Percentiles rank a stretch among this genome's conserved stretches.
Conservation (phyloP, 2,113 vertebrate genomes). For the Leptocoma aspasia region DNA sequence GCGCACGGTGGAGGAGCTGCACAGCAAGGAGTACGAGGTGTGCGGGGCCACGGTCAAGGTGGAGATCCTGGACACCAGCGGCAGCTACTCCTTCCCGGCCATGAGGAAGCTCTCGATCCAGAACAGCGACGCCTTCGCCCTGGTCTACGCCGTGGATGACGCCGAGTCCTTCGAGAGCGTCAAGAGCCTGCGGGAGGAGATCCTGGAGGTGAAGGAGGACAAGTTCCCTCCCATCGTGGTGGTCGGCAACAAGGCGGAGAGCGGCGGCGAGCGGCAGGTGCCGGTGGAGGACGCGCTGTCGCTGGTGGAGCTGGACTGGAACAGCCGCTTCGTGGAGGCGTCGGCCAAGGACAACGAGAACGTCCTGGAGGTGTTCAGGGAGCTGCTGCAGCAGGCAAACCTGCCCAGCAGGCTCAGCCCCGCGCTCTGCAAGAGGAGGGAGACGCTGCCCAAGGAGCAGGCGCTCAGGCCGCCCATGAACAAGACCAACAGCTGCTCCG, state of each 20-base stretch:
- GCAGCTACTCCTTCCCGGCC: slow-evolving; percentile 91
- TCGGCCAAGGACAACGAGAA: slow-evolving; percentile 89
- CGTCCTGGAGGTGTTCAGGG: slow-evolving; percentile 86
- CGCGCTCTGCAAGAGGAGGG: slow-evolving; percentile 79
- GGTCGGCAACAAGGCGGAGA: slow-evolving; percentile 87
- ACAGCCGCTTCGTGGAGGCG: slow-evolving; percentile 85
- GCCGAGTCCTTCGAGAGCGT: slow-evolving; percentile 84
- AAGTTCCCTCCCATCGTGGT: slow-evolving; percentile 86
- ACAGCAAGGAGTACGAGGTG: slow-evolving; percentile 87
- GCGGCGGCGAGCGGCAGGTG: slow-evolving; percentile 70
- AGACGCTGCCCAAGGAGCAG: slow-evolving; percentile 84
- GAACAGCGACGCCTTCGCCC: slow-evolving; percentile 86
- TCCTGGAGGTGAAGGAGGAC: slow-evolving; percentile 88
- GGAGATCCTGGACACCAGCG: slow-evolving; percentile 90
- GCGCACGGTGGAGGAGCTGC: slow-evolving; percentile 90
- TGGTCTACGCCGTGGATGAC: slow-evolving; percentile 87
- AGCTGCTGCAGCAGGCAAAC: slow-evolving; percentile 84
- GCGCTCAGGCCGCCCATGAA: slow-evolving; percentile 85
- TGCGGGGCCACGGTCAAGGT: slow-evolving; percentile 80
- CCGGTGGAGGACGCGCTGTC: slow-evolving; percentile 75
- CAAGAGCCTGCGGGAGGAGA: slow-evolving; percentile 85
- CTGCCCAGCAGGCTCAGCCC: slow-evolving; percentile 85
- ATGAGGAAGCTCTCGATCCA: slow-evolving; percentile 92
- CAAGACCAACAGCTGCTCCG: slow-evolving; percentile 89
- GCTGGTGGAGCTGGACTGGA: slow-evolving; percentile 89